phyloP scores from a whole-genome alignment of 2,797 vertebrate genomes.

The Pteropus rufus region DNA sequence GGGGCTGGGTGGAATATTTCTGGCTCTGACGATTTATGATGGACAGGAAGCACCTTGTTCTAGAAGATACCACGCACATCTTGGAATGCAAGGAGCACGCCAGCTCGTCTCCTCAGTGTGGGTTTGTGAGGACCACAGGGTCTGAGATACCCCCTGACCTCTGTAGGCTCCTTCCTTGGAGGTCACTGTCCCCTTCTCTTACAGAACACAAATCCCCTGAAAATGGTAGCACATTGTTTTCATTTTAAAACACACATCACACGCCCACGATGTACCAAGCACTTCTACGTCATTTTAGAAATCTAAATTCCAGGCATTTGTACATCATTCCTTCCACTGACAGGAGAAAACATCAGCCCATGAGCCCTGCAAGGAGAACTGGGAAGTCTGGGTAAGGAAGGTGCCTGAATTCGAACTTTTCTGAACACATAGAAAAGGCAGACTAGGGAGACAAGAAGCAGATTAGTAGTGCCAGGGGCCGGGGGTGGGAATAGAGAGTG shows the following conservation, averaged over 20 bases:
- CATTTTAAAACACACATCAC: neutral
- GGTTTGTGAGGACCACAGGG: neutral
- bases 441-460: neutral
- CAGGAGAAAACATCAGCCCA: neutral
- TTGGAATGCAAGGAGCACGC: neutral
- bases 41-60: neutral
- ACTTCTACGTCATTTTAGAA: neutral
- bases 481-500: neutral
- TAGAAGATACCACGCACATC: neutral
- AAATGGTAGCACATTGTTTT: neutral
- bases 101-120: fast-evolving
- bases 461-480: neutral
- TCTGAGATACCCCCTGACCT: neutral
- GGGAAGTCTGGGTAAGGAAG: neutral
- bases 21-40: neutral
- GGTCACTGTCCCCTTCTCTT: neutral
- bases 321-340: neutral
- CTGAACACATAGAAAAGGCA: neutral
- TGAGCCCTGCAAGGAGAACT: neutral
- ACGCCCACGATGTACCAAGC: neutral
- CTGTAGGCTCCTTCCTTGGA: neutral
- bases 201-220: neutral
- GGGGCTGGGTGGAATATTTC: neutral
- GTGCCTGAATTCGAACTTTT: neutral
- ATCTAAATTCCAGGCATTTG: neutral